Evolutionary conservation across 2,113 vertebrate genomes (phyloP), one percentile per base, ranked within the genome.

Genomic region (Rhinopomastus cyanomelas): DNA sequence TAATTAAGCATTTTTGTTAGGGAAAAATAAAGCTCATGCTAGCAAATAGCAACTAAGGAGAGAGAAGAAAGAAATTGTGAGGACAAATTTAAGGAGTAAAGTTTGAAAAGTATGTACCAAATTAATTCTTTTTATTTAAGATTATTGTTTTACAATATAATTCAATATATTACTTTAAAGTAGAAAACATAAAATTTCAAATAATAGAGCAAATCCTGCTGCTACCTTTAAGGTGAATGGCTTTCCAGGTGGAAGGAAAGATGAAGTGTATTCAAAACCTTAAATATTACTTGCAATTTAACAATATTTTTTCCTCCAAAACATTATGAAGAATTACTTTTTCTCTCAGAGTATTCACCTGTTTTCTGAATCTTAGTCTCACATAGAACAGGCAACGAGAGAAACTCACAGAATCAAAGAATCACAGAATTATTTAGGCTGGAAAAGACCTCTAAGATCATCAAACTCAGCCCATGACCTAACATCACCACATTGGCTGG

Each of bases 1-100:
- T 81, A 93, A 86, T 88, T 94, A 88, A 82, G 7, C 7, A 56
- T 51, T 87, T 85, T 87, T 64, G 48, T 22, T 18, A 56, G 61
- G 67, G 80, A 82, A 12, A 30, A 64, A 56, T 89, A 89, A 7
- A 9, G 21, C 51, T 22, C 25, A 37, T 60, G 7, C 10, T 34
- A 79, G 39, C 29, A 79, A 32, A 69, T 32, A 46, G 12, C 16
- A 52, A 11, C 11, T 81, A 29, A 71, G 22, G 66, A 60, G 20
- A 52, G n/a, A 65, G 39, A 16, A 52, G 21, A 81, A 72, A 62
- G 18, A 65, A 91, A 65, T 30, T 0, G 37, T 26, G 16, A 84
- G 25, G 16, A 39, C 14, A 74, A 83, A 83, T 1, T 5, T 71
- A 49, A 59, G 14, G 80, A 84, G 25, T 18, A 69, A 93, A 44